These are phyloP conservation scores for Alaudala cheleensis DNA, from an alignment of 2,113 vertebrate genomes.

Conservation along the genomic window DNA sequence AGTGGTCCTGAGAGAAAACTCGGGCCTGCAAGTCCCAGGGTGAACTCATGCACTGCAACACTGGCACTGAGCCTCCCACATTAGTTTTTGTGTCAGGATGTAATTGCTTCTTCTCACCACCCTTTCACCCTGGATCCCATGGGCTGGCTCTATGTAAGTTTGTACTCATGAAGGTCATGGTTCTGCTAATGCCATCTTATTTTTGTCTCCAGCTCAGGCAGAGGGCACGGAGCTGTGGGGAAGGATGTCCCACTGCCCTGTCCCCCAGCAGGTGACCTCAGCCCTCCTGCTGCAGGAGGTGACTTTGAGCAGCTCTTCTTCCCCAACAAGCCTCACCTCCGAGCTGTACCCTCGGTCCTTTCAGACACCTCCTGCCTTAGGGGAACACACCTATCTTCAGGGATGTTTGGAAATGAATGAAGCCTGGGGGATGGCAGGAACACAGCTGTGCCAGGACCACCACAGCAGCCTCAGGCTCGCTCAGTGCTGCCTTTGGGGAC, in stretches of 20 bases:
- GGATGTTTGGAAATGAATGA: background rate
- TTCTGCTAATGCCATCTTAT: background rate
- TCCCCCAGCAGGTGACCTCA: background rate
- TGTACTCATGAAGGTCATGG: accelerated
- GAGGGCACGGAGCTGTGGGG: background rate
- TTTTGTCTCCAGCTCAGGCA: background rate
- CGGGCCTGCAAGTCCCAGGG: background rate
- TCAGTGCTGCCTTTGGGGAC: background rate
- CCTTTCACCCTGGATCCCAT: background rate
- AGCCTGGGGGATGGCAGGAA: background rate
- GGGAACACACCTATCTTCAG: background rate
- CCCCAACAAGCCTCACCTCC: background rate
- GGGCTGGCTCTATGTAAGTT: background rate
- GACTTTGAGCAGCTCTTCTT: background rate
- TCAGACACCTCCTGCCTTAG: background rate
- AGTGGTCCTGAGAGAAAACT: background rate
- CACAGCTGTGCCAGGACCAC: background rate
- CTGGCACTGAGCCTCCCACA: background rate
- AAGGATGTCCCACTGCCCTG: background rate
- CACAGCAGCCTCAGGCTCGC: background rate
- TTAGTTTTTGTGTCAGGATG: background rate
- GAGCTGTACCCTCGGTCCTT: background rate
- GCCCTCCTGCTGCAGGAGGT: background rate
- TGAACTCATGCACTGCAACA: background rate
- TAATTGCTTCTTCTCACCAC: background rate